Conservation (phyloP, 2,888 invertebrate genomes). For the Meandrusa payeni region DNA sequence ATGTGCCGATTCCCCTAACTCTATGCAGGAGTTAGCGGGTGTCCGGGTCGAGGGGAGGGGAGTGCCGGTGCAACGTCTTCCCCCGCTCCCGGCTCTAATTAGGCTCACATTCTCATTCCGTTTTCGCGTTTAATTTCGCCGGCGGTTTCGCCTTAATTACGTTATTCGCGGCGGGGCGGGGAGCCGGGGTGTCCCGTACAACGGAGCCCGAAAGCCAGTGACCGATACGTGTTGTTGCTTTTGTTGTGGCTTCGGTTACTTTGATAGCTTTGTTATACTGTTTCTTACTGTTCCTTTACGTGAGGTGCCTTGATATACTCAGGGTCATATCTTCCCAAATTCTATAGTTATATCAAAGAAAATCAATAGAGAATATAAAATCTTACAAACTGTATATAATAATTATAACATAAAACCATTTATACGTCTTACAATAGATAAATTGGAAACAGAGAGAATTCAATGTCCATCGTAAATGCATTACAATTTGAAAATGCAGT, state of each 20-base stretch:
- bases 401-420: no score
- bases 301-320: no score
- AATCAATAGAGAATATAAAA: no score
- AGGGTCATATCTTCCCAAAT: no score
- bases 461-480: no score
- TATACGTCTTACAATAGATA: no score
- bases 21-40: constrained; percentile 23
- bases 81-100: constrained; percentile 73
- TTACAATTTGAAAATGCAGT: no score
- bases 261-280: constrained; percentile 1
- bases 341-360: no score
- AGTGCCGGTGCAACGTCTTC: constrained; percentile 45
- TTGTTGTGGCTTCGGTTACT: constrained; percentile 3
- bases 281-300: no score
- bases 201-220: constrained; percentile 47
- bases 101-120: constrained; percentile 82
- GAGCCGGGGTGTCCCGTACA: constrained; percentile 38
- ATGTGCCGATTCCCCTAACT: constrained; percentile 21
- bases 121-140: constrained; percentile 82
- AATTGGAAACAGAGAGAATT: no score
- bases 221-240: constrained; percentile 37
- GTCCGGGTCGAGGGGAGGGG: constrained; percentile 20
- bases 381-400: no score
- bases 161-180: constrained; percentile 69
- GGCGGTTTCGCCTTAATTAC: constrained; percentile 81